These are phyloP conservation scores for Actenoides hombroni DNA, from an alignment of 2,113 vertebrate species.

Conservation along the genomic window DNA sequence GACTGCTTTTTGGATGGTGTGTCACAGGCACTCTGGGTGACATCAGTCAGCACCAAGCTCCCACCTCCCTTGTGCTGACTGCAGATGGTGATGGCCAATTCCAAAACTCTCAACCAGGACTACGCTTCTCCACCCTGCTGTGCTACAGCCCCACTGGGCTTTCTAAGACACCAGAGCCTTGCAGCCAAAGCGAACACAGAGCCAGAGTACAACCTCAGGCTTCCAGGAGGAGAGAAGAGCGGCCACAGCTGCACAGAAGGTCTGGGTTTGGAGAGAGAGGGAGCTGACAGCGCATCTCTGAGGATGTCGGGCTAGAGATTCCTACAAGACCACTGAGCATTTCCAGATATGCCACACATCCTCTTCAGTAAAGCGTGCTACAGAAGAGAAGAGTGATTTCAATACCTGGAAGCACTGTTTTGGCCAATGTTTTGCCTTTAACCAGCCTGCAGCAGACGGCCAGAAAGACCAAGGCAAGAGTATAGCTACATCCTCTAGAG, in stretches of 20 bases:
- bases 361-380: background rate
- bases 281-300: background rate
- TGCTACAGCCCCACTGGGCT: background rate
- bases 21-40: background rate
- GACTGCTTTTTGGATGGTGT: background rate
- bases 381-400: background rate
- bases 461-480: background rate
- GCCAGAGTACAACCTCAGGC: background rate
- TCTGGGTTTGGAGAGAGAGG: background rate
- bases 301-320: background rate
- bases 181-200: background rate
- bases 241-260: background rate
- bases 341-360: background rate
- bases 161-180: background rate
- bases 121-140: background rate
- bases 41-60: background rate
- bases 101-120: background rate
- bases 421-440: background rate
- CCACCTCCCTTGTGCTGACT: background rate
- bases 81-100: background rate
- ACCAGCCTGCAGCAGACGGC: background rate
- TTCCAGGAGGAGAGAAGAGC: background rate
- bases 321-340: accelerated
- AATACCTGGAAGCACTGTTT: background rate
- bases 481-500: background rate